These are phyloP conservation scores for Eucidaris tribuloides DNA, from an alignment of 35 echinoderm and acorn worm genomes.

Conservation along the genomic window DNA sequence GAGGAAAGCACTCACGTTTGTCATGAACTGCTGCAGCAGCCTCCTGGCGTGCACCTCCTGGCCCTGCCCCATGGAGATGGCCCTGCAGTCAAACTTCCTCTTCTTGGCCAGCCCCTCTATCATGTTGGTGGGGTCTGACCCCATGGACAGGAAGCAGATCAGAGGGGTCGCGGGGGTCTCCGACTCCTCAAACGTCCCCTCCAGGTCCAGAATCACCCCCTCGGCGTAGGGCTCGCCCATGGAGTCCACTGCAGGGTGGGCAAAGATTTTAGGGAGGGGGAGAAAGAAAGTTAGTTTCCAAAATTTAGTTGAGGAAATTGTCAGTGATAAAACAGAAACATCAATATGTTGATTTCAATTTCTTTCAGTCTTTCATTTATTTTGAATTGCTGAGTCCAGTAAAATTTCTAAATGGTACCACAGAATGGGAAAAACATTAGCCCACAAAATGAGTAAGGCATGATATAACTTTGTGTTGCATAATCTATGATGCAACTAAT, in stretches of 20 bases:
- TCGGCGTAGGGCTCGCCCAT: constrained; percentile 80
- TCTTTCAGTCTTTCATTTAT: too few species aligned
- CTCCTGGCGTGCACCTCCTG: constrained; percentile 96
- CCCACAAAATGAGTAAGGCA: too few species aligned
- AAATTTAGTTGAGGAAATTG: too few species aligned
- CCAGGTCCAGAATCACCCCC: constrained; percentile 88
- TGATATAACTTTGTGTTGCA: too few species aligned
- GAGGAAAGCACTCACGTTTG: constrained; percentile 58
- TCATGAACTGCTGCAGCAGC: constrained; percentile 79
- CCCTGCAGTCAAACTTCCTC: constrained; percentile 82
- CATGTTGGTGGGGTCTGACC: constrained; percentile 86
- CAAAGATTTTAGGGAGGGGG: background rate
- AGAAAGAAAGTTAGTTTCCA: too few species aligned
- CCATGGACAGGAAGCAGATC: constrained; percentile 96
- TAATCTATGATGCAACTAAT: too few species aligned
- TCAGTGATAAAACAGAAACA: too few species aligned
- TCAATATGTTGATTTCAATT: background rate
- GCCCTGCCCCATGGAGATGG: constrained; percentile 97
- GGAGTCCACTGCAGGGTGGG: constrained; percentile 55
- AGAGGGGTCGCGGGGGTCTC: constrained; percentile 67
- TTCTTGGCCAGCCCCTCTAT: constrained; percentile 89
- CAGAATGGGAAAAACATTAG: too few species aligned
- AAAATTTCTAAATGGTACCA: too few species aligned
- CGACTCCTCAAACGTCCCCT: constrained; percentile 91
- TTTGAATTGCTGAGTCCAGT: too few species aligned